Evolutionary conservation across 1,140 invertebrate genomes (phyloP).

Genomic region (Zaprionus nigranus): DNA sequence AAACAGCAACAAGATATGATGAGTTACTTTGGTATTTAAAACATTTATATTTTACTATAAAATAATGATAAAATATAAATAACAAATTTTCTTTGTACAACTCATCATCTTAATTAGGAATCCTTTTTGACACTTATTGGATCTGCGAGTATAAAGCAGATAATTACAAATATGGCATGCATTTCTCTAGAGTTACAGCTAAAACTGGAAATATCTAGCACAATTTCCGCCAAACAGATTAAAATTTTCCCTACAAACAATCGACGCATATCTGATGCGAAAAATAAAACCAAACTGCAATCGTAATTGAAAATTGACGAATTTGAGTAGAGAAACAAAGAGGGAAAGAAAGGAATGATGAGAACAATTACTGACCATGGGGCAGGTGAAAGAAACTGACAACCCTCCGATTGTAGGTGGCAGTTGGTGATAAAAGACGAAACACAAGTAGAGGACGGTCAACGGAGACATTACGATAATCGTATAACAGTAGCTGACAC

Average conservation of each 20-base stretch:
- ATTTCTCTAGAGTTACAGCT: neutral
- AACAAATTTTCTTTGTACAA: neutral
- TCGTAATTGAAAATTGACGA: constrained; percentile 28
- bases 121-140: too few relatives aligned
- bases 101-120: neutral
- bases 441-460: constrained; percentile 32
- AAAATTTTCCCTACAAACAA: neutral
- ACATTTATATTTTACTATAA: neutral
- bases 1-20: neutral
- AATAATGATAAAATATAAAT: neutral
- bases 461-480: constrained; percentile 54
- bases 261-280: neutral
- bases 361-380: constrained; percentile 60
- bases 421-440: constrained; percentile 28
- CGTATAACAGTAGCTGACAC: constrained; percentile 56
- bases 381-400: constrained; percentile 28
- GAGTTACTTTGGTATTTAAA: neutral
- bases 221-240: neutral
- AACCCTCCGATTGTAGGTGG: neutral
- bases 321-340: constrained; percentile 14
- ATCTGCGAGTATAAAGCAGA: too few relatives aligned
- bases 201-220: neutral
- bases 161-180: too few relatives aligned
- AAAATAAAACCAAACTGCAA: constrained; percentile 1
- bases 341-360: constrained; percentile 23